Percentiles rank a stretch among this genome's conserved stretches.
These are phyloP conservation scores for Anguilla megastoma DNA, from an alignment of 2,797 vertebrate genomes.

Conservation along the genomic window DNA sequence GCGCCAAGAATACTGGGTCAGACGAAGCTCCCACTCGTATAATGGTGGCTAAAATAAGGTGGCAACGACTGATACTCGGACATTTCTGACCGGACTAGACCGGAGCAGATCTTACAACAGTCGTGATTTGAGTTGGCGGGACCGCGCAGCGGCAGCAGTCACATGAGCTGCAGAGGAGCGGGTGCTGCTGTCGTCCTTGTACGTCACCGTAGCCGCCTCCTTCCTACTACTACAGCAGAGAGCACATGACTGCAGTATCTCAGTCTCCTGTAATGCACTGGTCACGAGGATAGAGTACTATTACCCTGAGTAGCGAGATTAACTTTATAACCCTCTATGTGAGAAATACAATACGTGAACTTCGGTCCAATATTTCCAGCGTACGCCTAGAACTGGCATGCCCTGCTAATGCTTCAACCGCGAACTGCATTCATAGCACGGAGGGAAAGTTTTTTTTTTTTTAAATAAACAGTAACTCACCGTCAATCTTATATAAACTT, in stretches of 20 bases:
- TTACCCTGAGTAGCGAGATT: constrained; percentile 63
- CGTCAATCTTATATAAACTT: neutral
- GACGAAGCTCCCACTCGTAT: neutral
- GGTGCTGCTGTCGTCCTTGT: constrained; percentile 55
- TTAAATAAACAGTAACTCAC: neutral
- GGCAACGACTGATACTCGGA: constrained; percentile 17
- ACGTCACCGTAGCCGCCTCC: constrained; percentile 63
- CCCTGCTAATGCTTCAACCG: neutral
- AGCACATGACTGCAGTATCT: constrained; percentile 85
- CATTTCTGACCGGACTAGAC: constrained; percentile 29
- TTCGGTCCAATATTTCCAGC: neutral
- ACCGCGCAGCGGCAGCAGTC: constrained; percentile 48
- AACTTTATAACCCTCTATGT: constrained; percentile 29
- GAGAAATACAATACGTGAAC: constrained; percentile 9
- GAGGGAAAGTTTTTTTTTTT: neutral
- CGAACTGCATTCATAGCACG: neutral
- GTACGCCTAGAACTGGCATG: neutral
- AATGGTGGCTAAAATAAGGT: neutral
- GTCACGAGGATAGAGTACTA: constrained; percentile 80
- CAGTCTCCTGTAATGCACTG: constrained; percentile 69
- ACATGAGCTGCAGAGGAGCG: constrained; percentile 42
- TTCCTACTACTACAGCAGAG: constrained; percentile 69
- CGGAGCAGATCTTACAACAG: constrained; percentile 34
- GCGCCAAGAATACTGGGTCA: neutral
- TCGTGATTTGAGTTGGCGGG: constrained; percentile 48